Base-by-base conservation (phyloP, 2,797 vertebrate species). In the Galago senegalensis region DNA sequence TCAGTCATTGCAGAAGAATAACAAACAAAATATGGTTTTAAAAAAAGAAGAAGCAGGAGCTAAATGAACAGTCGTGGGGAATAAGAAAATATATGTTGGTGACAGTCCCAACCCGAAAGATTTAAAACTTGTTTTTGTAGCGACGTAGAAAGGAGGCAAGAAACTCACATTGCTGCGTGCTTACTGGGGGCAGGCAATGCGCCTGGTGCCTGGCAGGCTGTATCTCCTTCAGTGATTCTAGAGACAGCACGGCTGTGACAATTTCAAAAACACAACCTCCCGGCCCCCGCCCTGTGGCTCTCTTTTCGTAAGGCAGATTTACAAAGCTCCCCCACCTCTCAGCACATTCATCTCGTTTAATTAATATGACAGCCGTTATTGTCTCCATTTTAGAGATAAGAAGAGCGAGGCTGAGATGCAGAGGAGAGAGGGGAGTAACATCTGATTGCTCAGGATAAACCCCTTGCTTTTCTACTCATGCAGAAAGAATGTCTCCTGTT, bases 1-100 rank as follows among this genome's bases (percentile, higher is more conserved):
- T 94, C 96, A 94, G 91, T 77, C n/a, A 73, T 73, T 90, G 79
- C 34, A 53, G 73, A 90, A 96, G 89, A 96, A 77, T 88, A 94
- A 93, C 93, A 97, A 94, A 96, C 76, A 95, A 94, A 94, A 63
- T 91, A 70, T 31, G 53, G 65, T 87, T 73, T 49, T 75, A n/a
- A 58, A 60, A 31, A 60, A 37, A 88, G 75, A 87, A 21, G 4
- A 53, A 43, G 43, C 40, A 70, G 79, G 81, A 92, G 67, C 93
- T 96, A 88, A 94, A 97, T 95, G 85, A 95, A 61, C 34, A 31
- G 75, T 69, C 75, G 1, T 1, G 6, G 43, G 76, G 83, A 90
- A 69, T 73, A 83, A 91, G 72, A 65, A 76, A 81, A 75, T 91
- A 83, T 56, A 79, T 69, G 37, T 56, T 37, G 29, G 56, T 85